Base-by-base conservation (phyloP, 1,140 invertebrate species). In the Odontomachus brunneus region DNA sequence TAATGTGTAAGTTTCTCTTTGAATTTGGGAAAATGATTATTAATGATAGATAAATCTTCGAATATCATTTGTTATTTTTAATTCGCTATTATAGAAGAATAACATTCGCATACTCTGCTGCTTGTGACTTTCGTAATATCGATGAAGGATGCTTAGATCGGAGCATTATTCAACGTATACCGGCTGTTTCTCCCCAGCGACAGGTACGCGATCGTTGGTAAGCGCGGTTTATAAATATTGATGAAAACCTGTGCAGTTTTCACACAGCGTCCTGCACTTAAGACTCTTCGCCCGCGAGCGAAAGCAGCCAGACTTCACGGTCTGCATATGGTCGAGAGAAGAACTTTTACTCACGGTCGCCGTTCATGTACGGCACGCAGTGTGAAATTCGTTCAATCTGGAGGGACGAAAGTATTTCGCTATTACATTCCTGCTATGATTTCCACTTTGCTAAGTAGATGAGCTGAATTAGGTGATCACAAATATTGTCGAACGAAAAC, bases 311-410 rank as follows among this genome's bases (percentile, higher is more conserved):
- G 84, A 78, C 89, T 91, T 92, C 91, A 89, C 89, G 88, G 89
- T 92, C 88, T 90, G 91, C 90, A 92, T 93, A 92, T 90, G 89
- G 82, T 86, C 85, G 82, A 90, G 86, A 87, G 76, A 51, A 89
- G 89, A 91, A 93, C 91, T 93, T 92, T 92, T 93, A 93, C 93
- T 92, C 89, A 84, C 88, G 83, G 71, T 59, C 84, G 24, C n/a
- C 12, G 24, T 76, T 66, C 48, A 22, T 14, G 63, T 67, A 69
- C 33, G 22, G 2, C 22, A 38, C 19, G 44, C 19, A 4, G 33
- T 26, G 75, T 80, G 75, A 71, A 80, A 80, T 80, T 78, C 3
- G 33, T 33, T 3, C 65, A 69, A 57, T 69, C 63, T 69, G 5
- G 44, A 12, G 29, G 24, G 14, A 48, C n/a, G 51, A 57, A 48